Evolutionary conservation across 2,797 vertebrate species (phyloP).

Genomic region (Alauda arvensis): DNA sequence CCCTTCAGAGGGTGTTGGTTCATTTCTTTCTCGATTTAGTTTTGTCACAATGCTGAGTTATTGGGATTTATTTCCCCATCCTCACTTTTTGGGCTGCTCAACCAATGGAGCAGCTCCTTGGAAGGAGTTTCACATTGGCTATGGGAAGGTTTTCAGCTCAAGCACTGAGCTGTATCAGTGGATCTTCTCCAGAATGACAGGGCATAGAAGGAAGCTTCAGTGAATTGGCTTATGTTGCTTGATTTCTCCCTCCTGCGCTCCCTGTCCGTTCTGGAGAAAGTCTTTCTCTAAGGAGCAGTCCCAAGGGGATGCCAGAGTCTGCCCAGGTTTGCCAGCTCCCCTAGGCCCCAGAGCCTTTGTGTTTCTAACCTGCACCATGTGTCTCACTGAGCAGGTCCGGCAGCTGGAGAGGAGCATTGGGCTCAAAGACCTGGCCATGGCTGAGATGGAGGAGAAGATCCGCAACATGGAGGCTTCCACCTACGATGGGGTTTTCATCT

Average conservation of each 20-base stretch:
- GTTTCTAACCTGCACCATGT: not conserved
- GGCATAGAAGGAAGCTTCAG: not conserved
- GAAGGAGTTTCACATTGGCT: not conserved
- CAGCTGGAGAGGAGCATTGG: slow-evolving; percentile 88
- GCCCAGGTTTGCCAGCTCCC: accelerated
- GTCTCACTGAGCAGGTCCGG: slow-evolving; percentile 74
- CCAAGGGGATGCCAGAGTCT: accelerated
- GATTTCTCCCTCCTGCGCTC: accelerated
- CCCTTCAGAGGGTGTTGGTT: not conserved
- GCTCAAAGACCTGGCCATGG: slow-evolving; percentile 86
- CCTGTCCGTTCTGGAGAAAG: not conserved
- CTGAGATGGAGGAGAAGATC: slow-evolving; percentile 85
- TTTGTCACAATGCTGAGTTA: not conserved
- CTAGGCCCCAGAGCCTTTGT: accelerated
- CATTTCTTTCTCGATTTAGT: not conserved
- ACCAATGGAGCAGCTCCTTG: not conserved
- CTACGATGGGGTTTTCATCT: slow-evolving; percentile 89
- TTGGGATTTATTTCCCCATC: too few relatives aligned
- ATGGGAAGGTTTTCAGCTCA: not conserved
- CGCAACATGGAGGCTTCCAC: slow-evolving; percentile 86
- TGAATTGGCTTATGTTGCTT: not conserved
- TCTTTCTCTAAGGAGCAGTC: accelerated
- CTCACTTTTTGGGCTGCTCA: not conserved
- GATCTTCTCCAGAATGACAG: not conserved
- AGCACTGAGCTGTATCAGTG: not conserved